phyloP scores from a whole-genome alignment of 1,140 invertebrate species.

The Scaptomyza pallida region DNA sequence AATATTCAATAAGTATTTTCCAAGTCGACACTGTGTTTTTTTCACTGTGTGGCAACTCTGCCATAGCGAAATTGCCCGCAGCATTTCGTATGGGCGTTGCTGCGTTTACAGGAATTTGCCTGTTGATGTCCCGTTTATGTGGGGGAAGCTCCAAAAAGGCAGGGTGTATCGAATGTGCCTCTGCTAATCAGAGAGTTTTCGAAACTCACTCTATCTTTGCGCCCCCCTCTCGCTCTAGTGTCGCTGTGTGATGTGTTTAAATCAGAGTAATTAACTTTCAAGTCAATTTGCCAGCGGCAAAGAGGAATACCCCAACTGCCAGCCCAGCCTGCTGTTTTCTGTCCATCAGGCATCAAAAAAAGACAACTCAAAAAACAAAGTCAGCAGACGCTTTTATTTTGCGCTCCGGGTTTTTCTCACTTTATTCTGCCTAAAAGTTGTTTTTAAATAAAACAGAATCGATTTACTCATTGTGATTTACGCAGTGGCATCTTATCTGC shows the following conservation, averaged over 20 bases:
- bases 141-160: no score
- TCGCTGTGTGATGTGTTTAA: conserved; percentile 22
- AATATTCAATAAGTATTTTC: no score
- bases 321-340: background rate
- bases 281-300: conserved; percentile 41
- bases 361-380: no score
- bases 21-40: no score
- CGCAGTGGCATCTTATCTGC: no score
- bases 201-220: background rate
- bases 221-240: background rate
- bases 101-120: conserved; percentile 18
- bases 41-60: background rate
- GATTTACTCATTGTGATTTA: no score
- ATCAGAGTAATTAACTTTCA: conserved; percentile 58
- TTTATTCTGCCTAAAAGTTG: no score
- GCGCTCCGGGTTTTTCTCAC: no score
- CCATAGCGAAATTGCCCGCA: background rate
- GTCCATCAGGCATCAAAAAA: conserved; percentile 13
- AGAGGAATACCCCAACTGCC: conserved; percentile 1
- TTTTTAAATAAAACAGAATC: no score
- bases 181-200: conserved; percentile 34
- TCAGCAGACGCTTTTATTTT: no score
- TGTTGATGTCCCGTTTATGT: conserved; percentile 29
- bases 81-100: conserved; percentile 4
- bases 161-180: background rate